A percentile compares a stretch with the other conserved stretches of the same genome.
Evolutionary conservation across 2,888 invertebrate genomes (phyloP).

Genomic region (Ectemnius lituratus): DNA sequence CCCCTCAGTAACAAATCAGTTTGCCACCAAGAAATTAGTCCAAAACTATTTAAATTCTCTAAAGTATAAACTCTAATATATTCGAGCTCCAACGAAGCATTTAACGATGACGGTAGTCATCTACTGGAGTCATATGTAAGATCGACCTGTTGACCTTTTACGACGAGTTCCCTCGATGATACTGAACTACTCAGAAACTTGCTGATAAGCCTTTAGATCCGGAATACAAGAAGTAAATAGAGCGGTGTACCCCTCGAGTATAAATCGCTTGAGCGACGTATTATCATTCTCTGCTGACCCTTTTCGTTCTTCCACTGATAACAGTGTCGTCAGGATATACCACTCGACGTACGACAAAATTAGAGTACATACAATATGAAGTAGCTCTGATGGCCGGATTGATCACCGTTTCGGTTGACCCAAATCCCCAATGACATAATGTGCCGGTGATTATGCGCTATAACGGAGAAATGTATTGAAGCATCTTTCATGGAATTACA

Average conservation of each 20-base stretch:
- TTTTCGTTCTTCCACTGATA: constrained; percentile 34
- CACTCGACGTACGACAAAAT: too few relatives aligned
- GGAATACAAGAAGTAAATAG: constrained; percentile 10
- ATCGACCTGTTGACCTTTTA: constrained; percentile 25
- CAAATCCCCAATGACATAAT: too few relatives aligned
- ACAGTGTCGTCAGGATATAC: not conserved
- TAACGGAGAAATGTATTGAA: constrained; percentile 1
- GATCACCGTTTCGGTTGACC: too few relatives aligned
- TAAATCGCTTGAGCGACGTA: constrained; percentile 22
- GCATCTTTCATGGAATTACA: constrained; percentile 46
- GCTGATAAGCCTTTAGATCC: not conserved
- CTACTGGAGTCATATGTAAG: not conserved
- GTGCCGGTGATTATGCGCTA: not conserved
- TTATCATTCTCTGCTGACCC: constrained; percentile 52
- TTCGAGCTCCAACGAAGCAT: too few relatives aligned
- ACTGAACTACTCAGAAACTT: not conserved
- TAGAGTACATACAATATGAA: too few relatives aligned
- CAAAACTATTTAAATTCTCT: too few relatives aligned
- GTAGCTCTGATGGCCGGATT: too few relatives aligned
- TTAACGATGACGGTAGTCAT: too few relatives aligned
- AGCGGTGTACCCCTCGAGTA: not conserved
- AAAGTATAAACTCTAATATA: too few relatives aligned
- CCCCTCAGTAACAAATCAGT: too few relatives aligned
- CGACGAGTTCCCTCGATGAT: not conserved
- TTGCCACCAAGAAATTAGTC: too few relatives aligned